phyloP scores from a whole-genome alignment of 2,888 invertebrate genomes.

The Apotomis capreana region DNA sequence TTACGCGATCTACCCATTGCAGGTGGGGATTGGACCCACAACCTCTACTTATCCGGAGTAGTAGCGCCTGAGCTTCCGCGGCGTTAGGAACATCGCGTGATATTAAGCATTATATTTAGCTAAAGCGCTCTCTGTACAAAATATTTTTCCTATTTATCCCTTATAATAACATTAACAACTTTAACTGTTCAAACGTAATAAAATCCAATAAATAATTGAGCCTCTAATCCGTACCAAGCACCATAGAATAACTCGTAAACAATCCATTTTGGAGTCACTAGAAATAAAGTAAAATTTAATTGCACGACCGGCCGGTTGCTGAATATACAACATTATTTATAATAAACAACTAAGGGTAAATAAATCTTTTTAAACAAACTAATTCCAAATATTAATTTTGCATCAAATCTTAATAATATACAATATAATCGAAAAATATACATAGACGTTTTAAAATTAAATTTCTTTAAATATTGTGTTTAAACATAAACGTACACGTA shows the following conservation, averaged over 20 bases:
- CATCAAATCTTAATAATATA: constrained; percentile 38
- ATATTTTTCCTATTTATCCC: constrained; percentile 39
- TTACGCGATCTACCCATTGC: no score
- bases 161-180: constrained; percentile 36
- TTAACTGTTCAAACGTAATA: constrained; percentile 14
- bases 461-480: constrained; percentile 43
- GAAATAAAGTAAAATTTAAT: constrained; percentile 58
- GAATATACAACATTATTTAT: constrained; percentile 35
- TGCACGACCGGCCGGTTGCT: constrained; percentile 80
- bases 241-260: constrained; percentile 58
- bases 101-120: no score
- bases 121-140: no score
- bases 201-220: constrained; percentile 51
- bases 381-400: constrained; percentile 43
- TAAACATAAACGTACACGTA: constrained; percentile 39
- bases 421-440: constrained; percentile 4
- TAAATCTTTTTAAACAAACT: constrained; percentile 23
- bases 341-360: constrained; percentile 26
- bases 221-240: constrained; percentile 66
- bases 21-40: no score
- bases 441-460: background rate
- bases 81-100: no score
- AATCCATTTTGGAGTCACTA: constrained; percentile 47
- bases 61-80: no score
- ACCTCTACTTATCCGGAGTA: no score